Conservation (phyloP, 2,113 vertebrate genomes). For the Cisticola juncidis region DNA sequence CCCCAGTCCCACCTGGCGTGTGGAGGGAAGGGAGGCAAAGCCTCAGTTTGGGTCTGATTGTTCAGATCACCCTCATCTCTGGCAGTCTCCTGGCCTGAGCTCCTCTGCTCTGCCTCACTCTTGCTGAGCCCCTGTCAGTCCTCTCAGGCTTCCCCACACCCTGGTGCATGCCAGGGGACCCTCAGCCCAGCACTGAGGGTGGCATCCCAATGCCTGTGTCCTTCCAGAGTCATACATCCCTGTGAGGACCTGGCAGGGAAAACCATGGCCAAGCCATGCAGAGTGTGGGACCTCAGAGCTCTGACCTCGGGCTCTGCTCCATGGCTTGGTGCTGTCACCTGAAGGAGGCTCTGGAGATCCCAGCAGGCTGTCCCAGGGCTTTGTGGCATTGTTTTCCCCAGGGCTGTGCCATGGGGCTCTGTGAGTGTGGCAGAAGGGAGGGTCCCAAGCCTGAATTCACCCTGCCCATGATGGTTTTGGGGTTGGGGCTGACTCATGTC, state of each 20-base stretch:
- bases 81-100: neutral
- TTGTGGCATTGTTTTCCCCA: neutral
- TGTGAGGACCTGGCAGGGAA: neutral
- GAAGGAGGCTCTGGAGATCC: neutral
- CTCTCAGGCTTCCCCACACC: neutral
- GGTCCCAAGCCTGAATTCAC: neutral
- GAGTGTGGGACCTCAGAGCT: rapidly evolving
- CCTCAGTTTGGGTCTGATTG: neutral
- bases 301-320: neutral
- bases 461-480: rapidly evolving
- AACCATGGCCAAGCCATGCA: neutral
- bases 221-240: neutral
- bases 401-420: neutral
- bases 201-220: neutral
- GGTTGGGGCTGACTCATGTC: neutral
- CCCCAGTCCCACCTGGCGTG: neutral
- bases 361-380: neutral
- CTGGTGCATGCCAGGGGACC: neutral
- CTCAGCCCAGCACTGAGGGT: neutral
- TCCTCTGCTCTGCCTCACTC: neutral
- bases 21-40: neutral
- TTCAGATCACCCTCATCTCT: neutral
- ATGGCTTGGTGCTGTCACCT: neutral
- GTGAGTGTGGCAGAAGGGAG: neutral
- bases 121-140: neutral